Evolutionary conservation across 2,888 invertebrate species (phyloP).

Genomic region (Trichopoda pennipes): DNA sequence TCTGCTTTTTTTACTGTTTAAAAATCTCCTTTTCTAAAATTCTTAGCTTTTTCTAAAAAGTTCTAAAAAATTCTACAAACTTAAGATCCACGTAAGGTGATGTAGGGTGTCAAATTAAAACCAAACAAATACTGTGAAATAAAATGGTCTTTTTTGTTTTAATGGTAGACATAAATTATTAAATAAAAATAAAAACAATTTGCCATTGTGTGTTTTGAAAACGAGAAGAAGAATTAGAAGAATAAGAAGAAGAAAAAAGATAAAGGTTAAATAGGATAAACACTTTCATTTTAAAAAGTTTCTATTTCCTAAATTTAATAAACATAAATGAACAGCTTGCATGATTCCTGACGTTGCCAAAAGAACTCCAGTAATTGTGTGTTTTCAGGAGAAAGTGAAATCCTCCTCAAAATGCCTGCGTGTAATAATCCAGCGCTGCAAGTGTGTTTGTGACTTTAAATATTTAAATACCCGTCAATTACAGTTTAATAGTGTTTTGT

Average conservation of each 20-base stretch:
- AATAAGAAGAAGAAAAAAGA: too few relatives aligned
- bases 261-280: constrained; percentile 32
- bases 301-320: constrained; percentile 18
- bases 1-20: too few relatives aligned
- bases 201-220: not conserved
- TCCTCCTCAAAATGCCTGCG: constrained; percentile 5
- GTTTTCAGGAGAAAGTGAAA: constrained; percentile 40
- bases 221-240: not conserved
- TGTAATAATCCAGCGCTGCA: not conserved
- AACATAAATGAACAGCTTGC: not conserved
- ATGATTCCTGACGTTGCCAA: constrained; percentile 21
- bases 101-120: not conserved
- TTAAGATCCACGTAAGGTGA: not conserved
- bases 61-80: not conserved
- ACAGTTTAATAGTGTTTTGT: not conserved
- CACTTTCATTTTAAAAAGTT: constrained; percentile 28
- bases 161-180: constrained; percentile 2
- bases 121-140: not conserved
- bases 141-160: not conserved
- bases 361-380: not conserved
- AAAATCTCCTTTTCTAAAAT: too few relatives aligned
- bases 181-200: constrained; percentile 34
- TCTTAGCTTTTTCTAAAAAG: too few relatives aligned
- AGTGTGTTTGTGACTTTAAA: not conserved
- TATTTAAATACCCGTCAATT: constrained; percentile 22